Conservation (phyloP, 2,888 invertebrate genomes). For the Eupithecia tripunctaria region DNA sequence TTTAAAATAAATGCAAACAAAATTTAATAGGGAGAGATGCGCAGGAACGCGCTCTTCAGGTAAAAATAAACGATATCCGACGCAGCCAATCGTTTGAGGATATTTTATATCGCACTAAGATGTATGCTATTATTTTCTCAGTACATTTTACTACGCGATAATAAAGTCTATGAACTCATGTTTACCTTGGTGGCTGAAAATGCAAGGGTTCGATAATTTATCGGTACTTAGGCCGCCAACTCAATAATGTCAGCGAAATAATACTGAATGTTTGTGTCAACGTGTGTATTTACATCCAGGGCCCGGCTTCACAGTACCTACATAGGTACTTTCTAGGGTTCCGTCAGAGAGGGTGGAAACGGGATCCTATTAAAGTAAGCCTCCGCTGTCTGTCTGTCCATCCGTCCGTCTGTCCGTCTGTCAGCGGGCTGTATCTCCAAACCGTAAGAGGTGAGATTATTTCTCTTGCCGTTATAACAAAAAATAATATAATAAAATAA, state of each 20-base stretch:
- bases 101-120: conserved; percentile 66
- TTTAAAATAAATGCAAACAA: conserved; percentile 85
- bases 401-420: too few species aligned
- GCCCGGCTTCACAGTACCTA: background rate
- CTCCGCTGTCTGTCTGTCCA: too few species aligned
- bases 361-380: too few species aligned
- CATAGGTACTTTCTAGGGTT: background rate
- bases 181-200: conserved; percentile 31
- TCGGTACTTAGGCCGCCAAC: conserved; percentile 5
- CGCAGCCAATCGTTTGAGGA: conserved; percentile 75
- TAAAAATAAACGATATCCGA: conserved; percentile 81
- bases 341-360: too few species aligned
- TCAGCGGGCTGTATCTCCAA: too few species aligned
- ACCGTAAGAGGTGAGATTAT: too few species aligned
- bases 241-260: conserved; percentile 8
- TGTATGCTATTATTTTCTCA: conserved; percentile 50
- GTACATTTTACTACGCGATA: conserved; percentile 52
- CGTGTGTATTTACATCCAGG: background rate
- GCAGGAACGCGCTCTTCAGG: conserved; percentile 80
- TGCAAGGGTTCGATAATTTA: conserved; percentile 9
- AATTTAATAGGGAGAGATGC: conserved; percentile 85
- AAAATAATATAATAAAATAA: too few species aligned
- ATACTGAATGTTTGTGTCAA: background rate
- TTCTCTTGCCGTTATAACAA: too few species aligned
- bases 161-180: conserved; percentile 32